Conservation (phyloP, 2,888 invertebrate genomes). For the Bombylius major region DNA sequence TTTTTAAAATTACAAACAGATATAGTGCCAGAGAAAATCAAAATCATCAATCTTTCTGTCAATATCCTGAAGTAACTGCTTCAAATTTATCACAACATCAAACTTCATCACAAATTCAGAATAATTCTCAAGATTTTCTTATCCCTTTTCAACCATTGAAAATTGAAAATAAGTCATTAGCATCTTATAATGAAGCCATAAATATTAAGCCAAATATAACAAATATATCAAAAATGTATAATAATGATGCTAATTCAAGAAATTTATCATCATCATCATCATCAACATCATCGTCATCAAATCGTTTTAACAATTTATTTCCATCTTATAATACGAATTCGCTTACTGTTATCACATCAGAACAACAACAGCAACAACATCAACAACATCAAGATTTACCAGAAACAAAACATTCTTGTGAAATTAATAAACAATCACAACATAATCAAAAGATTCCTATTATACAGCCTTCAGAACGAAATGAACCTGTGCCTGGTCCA, state of each 20-base stretch:
- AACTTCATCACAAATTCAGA: too few species aligned
- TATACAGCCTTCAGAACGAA: background rate
- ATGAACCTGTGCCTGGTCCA: slow-evolving; percentile 14
- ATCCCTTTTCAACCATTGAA: background rate
- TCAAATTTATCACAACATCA: background rate
- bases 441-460: too few species aligned
- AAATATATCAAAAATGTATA: background rate
- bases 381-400: too few species aligned
- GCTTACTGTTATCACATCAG: background rate
- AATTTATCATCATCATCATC: background rate
- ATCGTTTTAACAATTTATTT: background rate
- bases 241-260: too few species aligned
- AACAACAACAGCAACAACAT: background rate
- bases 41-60: background rate
- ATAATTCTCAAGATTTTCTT: too few species aligned
- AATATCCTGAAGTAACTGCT: background rate
- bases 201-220: background rate
- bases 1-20: background rate
- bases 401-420: too few species aligned
- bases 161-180: too few species aligned
- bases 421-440: too few species aligned
- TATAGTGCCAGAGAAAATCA: background rate
- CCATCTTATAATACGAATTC: background rate
- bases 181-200: too few species aligned
- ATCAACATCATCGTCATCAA: background rate